Evolutionary conservation across 1,140 invertebrate species (phyloP), one percentile per base, ranked within the genome.

Genomic region (Aethina tumida): DNA sequence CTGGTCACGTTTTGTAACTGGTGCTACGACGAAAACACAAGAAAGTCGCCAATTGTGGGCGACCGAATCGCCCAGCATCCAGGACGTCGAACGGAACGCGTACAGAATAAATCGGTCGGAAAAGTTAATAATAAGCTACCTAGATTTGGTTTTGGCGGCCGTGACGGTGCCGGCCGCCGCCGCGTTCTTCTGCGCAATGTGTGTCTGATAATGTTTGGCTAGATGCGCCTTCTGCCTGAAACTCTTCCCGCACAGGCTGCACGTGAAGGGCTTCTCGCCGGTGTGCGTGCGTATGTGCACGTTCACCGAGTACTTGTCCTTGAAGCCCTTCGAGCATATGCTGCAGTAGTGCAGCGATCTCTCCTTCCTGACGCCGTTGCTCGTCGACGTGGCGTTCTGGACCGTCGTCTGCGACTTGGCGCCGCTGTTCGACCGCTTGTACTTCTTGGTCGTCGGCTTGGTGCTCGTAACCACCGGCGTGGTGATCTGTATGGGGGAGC

Each of bases 181-280:
- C 10, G 60, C 59, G 24, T 72, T 79, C 54, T 83, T 83, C 55
- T 84, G 81, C 5, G 82, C 81, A 40, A 86, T 79, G 63, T 97
- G 93, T 12, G 92, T 96, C 63, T 95, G 88, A 61, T 96, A 93
- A 64, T 97, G 93, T 62, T 97, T 97, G 35, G 93, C 93, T 34
- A 97, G 72, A 60, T 97, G 94, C 0, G 92, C 93, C 62, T 97
- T 97, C 63, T 97, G 94, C 10, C 92, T 74, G 65, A 92, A 92
- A 49, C 83, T 88, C 57, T 91, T 92, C 28, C 84, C 84, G 51
- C 89, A 93, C 10, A 90, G 64, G 6, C 81, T 82, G 56, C 88
- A 93, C 5, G 84, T 73, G 56, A 93, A 93, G 0, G 88, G 88
- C 55, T 92, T 92, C 59, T 92, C 87, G 1, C 84, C 85, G 0